Evolutionary conservation across 2,113 vertebrate genomes (phyloP), one percentile per base, ranked within the genome.

Genomic region (Larimichthys polyactis): DNA sequence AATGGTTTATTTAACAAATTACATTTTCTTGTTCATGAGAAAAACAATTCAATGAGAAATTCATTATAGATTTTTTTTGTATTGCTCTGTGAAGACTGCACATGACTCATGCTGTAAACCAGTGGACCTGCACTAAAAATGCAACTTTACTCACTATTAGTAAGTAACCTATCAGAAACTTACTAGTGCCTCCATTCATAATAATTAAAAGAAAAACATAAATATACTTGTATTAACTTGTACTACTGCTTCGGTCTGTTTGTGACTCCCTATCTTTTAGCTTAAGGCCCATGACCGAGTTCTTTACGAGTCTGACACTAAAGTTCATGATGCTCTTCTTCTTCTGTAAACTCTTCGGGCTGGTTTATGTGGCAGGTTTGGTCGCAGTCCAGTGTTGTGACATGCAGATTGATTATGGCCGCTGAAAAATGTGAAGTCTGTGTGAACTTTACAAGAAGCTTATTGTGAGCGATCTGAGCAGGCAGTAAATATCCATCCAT

Each of bases 51-150:
- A 65, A 51, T 71, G 60, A 58, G 40, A 57, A 79, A 57, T 54
- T 57, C 27, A 58, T 58, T 57, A 24, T 55, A 58, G 40, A 36
- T 36, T 4, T 7, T 67, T 19, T 57, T 49, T 65, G 49, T 73
- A 72, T 73, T 80, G 78, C 62, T 80, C 40, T 72, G 16, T 78
- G 46, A 52, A 29, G 36, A 57, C 77, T 71, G 68, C 77, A 79
- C 10, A n/a, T 19, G 29, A 55, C 57, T 51, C 36, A 22, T 64
- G 24, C 59, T 72, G 49, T 71, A 64, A 79, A 79, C 24, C 68
- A 46, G 59, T 72, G 68, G 51, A 49, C 59, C 36, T 65, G 14
- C 44, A 49, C n/a, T 17, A 32, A 46, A 71, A 46, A 59, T 48
- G 16, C 32, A 57, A 44, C 2, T 59, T 46, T 29, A 48, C 32